Base-by-base conservation (phyloP, 2,797 vertebrate species). In the Vireo griseus region DNA sequence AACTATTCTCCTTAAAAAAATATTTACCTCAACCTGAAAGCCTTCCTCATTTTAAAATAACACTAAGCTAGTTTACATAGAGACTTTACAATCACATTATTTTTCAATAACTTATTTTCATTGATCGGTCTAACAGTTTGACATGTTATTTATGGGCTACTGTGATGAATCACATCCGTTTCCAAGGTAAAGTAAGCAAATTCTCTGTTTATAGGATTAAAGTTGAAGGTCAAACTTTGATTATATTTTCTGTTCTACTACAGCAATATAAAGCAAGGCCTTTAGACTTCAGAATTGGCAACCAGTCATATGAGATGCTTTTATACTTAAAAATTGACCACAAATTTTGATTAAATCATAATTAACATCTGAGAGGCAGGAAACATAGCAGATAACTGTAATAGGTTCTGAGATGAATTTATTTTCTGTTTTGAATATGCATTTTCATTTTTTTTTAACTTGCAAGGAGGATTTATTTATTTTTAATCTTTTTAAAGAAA, bases 71-170 rank as follows among this genome's bases (percentile, higher is more conserved):
- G 88, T 96, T 96, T 97, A 95, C 89, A 97, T 88, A 66, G 73
- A 95, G 94, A 97, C 80, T 93, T 97, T 95, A 95, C 94, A 96
- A 96, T 97, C 97, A 95, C 95, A 97, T 97, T 97, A 97, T 97
- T 97, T 97, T 97, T 97, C 95, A 97, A 97, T 98, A 97, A 97
- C 95, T 97, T 97, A 97, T 97, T 97, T 94, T 95, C 96, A 98
- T 97, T 98, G 97, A 98, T 98, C 62, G 57, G 92, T 77, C 52
- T 91, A 97, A 97, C 95, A 97, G 91, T 96, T 95, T 97, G 96
- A 98, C 97, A 97, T 94, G 82, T 96, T 98, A 97, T 97, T 97
- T 98, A 97, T 97, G 95, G 92, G 95, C 97, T 97, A 97, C 96
- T 84, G 92, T 97, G 97, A 98, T 97, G 94, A 95, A 98, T 97